Base-by-base conservation (phyloP, 2,888 invertebrate genomes). In the Himalopsyche kuldschensis region DNA sequence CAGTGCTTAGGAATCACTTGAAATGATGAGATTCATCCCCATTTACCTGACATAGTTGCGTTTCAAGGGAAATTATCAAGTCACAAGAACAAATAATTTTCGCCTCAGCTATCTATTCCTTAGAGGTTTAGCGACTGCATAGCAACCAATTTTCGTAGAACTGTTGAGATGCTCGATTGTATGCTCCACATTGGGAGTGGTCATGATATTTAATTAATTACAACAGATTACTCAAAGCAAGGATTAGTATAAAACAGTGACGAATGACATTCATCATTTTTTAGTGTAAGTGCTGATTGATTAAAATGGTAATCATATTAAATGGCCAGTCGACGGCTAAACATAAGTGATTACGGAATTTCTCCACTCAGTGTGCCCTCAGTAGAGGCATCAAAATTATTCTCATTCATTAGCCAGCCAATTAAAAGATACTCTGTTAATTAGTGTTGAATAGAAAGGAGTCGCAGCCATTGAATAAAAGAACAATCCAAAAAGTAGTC, bases 391-490 rank as follows among this genome's bases (percentile, higher is more conserved):
- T 69, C 69, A 69, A 80, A 63, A 69, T 41, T 63, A 63, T 80
- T 63, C 32, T 55, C 75, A 48, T 77, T 81, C 48, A 77, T 81
- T 76, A 81, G 24, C 69, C 27, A 55, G 55, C 47, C 32, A 81
- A 81, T 81, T 81, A 76, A 81, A 81, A 81, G 69, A 76, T 81
- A 81, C 55, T 80, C 24, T 63, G 63, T 69, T 76, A 41, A 82
- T 82, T 63, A 78, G 69, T 30, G 46, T 24, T 20, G 69, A 82
- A 78, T 82, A 82, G 82, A 82, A 82, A 82, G 82, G 82, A 82
- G 82, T 78, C 82, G 78, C 63, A 63, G 78, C 69, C 31, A 63
- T 69, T 35, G 75, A n/a, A 75, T 69, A 30, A 30, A 55, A 69
- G 30, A 69, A 69, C 27, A 69, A 69, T 69, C 15, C 69, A 20